Percentiles rank a stretch among this genome's conserved stretches.
These are phyloP conservation scores for Tetheella fluctuosa DNA, from an alignment of 2,888 invertebrate genomes.

Conservation along the genomic window DNA sequence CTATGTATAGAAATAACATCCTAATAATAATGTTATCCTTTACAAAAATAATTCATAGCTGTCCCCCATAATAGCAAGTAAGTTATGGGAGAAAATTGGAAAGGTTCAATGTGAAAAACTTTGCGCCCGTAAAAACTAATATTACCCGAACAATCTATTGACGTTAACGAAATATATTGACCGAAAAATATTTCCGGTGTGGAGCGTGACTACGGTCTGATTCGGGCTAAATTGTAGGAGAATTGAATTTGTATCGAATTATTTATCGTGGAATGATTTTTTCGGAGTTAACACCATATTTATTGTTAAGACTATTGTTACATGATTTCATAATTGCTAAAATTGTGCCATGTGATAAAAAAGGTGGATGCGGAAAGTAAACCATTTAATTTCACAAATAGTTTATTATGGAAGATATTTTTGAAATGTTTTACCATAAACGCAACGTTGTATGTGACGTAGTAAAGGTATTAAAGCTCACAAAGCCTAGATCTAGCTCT, in stretches of 20 bases:
- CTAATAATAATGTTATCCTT: too few species aligned
- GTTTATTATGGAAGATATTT: too few species aligned
- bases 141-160: slow-evolving; percentile 1
- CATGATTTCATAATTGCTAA: not conserved
- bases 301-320: not conserved
- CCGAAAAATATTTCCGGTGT: slow-evolving; percentile 20
- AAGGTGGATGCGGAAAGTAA: too few species aligned
- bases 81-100: slow-evolving; percentile 14
- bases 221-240: slow-evolving; percentile 25
- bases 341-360: too few species aligned
- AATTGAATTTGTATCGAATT: slow-evolving; percentile 10
- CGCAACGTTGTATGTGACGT: too few species aligned
- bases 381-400: too few species aligned
- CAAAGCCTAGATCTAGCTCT: too few species aligned
- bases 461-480: too few species aligned
- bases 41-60: too few species aligned
- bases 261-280: not conserved
- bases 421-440: too few species aligned
- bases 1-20: too few species aligned
- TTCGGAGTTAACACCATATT: not conserved
- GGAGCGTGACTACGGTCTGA: slow-evolving; percentile 20
- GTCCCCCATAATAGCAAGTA: not conserved
- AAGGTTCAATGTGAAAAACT: slow-evolving; percentile 11
- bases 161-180: slow-evolving; percentile 19
- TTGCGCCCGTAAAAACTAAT: slow-evolving; percentile 9